Conservation (phyloP, 2,797 vertebrate genomes). For the Meriones psammophilus region DNA sequence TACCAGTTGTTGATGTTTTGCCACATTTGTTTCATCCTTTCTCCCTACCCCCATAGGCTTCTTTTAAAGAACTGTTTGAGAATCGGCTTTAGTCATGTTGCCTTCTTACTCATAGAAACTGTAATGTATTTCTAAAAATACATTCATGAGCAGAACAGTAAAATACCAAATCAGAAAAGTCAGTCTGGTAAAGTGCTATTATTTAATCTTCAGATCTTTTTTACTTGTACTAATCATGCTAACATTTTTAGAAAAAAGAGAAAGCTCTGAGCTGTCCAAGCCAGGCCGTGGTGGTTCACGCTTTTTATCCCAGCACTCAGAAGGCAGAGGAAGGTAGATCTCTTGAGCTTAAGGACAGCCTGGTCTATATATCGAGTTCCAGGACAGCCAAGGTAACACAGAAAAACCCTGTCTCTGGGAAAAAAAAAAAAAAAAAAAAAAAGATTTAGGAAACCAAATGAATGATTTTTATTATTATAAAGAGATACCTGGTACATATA, state of each 20-base stretch:
- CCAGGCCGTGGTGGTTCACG: too few species aligned
- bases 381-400: neutral
- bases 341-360: neutral
- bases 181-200: conserved; percentile 5
- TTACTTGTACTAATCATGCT: neutral
- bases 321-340: neutral
- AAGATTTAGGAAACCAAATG: neutral
- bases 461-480: neutral
- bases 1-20: conserved; percentile 44
- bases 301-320: neutral
- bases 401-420: neutral
- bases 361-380: neutral
- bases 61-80: conserved; percentile 43
- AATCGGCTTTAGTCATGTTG: conserved; percentile 23
- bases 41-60: neutral
- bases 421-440: neutral
- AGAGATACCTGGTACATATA: neutral
- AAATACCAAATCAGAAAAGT: conserved; percentile 62
- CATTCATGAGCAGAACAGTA: neutral
- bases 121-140: conserved; percentile 29
- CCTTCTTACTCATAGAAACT: conserved; percentile 46
- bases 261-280: neutral
- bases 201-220: conserved; percentile 15
- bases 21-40: conserved; percentile 8
- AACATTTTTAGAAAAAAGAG: conserved; percentile 31